Conservation (phyloP, 2,888 invertebrate species). For the Unio pictorum region DNA sequence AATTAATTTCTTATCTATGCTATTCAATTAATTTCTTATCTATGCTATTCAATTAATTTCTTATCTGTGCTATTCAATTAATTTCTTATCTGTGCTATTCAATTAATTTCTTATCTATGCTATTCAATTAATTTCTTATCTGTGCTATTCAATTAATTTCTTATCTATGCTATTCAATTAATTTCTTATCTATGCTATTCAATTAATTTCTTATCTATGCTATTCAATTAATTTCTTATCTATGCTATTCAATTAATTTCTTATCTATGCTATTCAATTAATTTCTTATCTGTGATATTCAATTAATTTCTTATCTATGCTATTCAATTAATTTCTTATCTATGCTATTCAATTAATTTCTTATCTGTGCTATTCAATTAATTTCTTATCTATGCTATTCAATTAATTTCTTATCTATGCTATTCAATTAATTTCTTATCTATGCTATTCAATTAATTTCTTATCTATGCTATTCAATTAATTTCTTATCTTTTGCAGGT, state of each 20-base stretch:
- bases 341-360: too few relatives aligned
- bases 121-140: background rate
- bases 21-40: too few relatives aligned
- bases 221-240: background rate
- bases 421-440: too few relatives aligned
- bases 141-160: background rate
- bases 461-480: background rate
- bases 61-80: too few relatives aligned
- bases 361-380: too few relatives aligned
- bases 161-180: background rate
- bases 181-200: background rate
- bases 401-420: too few relatives aligned
- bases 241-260: background rate
- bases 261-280: background rate
- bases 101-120: background rate
- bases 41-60: too few relatives aligned
- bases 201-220: background rate
- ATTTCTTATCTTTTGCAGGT: conserved; percentile 16
- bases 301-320: background rate
- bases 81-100: background rate
- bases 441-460: background rate
- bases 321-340: too few relatives aligned
- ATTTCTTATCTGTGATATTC: background rate
- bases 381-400: too few relatives aligned
- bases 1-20: too few relatives aligned